Percentiles rank a stretch among this genome's conserved stretches.
These are phyloP conservation scores for Thumatha senex DNA, from an alignment of 2,888 invertebrate species.

Conservation along the genomic window DNA sequence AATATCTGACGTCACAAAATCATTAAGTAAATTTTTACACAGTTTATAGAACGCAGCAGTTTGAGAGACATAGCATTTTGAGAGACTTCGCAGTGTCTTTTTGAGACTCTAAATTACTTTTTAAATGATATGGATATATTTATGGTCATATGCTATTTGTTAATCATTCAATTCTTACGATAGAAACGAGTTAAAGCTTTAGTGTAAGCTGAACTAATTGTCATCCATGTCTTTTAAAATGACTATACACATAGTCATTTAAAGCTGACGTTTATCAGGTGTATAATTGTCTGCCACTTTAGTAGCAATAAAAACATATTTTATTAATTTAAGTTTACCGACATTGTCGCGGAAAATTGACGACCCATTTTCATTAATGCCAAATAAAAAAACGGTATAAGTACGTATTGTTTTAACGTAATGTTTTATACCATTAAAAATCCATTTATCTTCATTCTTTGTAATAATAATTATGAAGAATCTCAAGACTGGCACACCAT, in stretches of 20 bases:
- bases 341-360: conserved; percentile 14
- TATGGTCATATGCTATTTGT: background rate
- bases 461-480: conserved; percentile 31
- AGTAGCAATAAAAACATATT: no score
- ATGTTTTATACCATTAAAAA: conserved; percentile 35
- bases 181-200: conserved; percentile 25
- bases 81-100: background rate
- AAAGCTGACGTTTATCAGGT: no score
- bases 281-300: no score
- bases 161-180: background rate
- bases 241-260: no score
- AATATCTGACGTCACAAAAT: background rate
- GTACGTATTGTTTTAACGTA: conserved; percentile 20
- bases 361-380: conserved; percentile 17
- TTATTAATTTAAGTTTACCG: conserved; percentile 2
- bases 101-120: background rate
- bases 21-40: no score
- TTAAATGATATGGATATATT: background rate
- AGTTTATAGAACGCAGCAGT: no score
- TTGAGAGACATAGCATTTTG: background rate
- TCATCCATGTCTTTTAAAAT: background rate
- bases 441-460: conserved; percentile 35
- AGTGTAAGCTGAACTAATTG: conserved; percentile 3
- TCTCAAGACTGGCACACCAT: conserved; percentile 41
- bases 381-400: conserved; percentile 29